Conservation (phyloP, 2,888 invertebrate genomes). For the Tinea semifulvella region DNA sequence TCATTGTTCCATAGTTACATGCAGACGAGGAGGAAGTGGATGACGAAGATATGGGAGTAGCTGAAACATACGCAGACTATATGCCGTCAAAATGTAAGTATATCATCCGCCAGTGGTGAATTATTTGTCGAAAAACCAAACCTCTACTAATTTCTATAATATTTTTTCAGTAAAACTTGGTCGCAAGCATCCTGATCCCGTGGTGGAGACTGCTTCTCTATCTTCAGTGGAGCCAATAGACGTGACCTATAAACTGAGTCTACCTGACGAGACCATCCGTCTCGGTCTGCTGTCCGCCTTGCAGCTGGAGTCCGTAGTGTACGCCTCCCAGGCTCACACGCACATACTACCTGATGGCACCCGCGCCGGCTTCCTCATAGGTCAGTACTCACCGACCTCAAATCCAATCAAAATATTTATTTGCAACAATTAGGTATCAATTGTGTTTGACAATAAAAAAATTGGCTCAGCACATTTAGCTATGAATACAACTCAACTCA, state of each 20-base stretch:
- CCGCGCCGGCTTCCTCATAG: constrained; percentile 95
- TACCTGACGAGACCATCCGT: constrained; percentile 86
- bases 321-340: constrained; percentile 96
- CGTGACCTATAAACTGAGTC: constrained; percentile 85
- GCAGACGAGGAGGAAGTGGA: constrained; percentile 85
- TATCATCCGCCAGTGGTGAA: no score
- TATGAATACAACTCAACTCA: no score
- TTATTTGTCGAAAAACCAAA: no score
- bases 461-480: no score
- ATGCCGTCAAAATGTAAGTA: constrained; percentile 93
- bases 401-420: no score
- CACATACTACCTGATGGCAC: constrained; percentile 88
- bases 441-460: no score
- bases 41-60: constrained; percentile 96
- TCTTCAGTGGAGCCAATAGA: constrained; percentile 96
- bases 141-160: not conserved
- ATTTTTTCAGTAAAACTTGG: constrained; percentile 85
- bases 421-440: no score
- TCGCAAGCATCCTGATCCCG: constrained; percentile 96
- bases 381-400: no score
- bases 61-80: constrained; percentile 98
- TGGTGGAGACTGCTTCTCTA: constrained; percentile 97
- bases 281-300: constrained; percentile 91
- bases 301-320: constrained; percentile 96
- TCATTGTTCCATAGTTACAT: constrained; percentile 42